Evolutionary conservation across 2,888 invertebrate genomes (phyloP), one percentile per base, ranked within the genome.

Genomic region (Diogma glabrata): DNA sequence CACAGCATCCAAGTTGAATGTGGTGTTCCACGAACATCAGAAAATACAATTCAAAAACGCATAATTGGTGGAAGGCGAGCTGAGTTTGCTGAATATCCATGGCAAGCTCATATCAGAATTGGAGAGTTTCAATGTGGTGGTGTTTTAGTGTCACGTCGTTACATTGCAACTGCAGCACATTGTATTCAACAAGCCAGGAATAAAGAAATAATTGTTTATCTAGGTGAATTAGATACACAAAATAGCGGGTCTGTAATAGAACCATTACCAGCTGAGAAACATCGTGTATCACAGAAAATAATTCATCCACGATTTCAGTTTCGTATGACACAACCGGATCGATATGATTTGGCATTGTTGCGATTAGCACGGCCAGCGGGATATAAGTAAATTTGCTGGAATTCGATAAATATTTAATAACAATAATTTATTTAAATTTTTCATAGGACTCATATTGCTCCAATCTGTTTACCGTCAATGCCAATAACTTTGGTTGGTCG

Each of bases 41-140:
- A 73, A 19, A 72, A 74, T 50, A 71, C 79, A 19, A 63, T 81
- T 2, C 81, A 82, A 62, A 87, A 86, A 64, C 72, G 88, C 49
- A 88, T 89, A 54, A 87, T 89, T 38, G 89, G 89, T 1, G 88
- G 89, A 0, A 72, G 84, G 4, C 84, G 85, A 57, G 88, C 88
- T 0, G 72, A 76, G 57, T 87, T 78, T 46, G 70, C 68, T 0
- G 87, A 87, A 70, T 85, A 86, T 61, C 88, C 89, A 0, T 89
- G 88, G 88, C 88, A 88, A 64, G 87, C 86, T 0, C 88, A 88
- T 60, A 84, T 89, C 54, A 78, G 88, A 61, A 87, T 88, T 58
- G 79, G 82, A 0, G 82, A 85, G 58, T 88, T 82, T 61, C 88
- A 88, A 61, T 89, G 88, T 60, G 88, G 89, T 2, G 88, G 88